Conservation (phyloP, 2,113 vertebrate species). For the Galbula dea region DNA sequence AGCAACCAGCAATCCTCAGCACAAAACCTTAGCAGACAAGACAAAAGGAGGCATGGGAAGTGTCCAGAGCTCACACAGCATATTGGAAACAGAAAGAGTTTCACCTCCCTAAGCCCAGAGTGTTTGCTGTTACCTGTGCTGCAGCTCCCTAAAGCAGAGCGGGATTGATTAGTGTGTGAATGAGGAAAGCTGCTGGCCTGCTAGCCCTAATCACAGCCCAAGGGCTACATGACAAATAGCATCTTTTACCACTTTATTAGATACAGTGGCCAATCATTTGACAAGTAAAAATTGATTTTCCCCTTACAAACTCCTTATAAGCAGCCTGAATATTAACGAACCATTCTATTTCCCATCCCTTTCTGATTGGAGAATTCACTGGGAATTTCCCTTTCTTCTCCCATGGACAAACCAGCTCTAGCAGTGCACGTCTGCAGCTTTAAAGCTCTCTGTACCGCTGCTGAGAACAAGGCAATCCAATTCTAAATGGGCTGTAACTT, state of each 20-base stretch:
- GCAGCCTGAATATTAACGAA: neutral
- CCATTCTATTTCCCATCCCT: neutral
- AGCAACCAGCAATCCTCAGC: neutral
- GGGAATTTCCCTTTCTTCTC: neutral
- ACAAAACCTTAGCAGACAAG: neutral
- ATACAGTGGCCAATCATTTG: neutral
- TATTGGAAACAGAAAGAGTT: neutral
- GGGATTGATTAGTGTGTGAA: neutral
- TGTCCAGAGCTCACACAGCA: neutral
- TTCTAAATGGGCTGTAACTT: neutral
- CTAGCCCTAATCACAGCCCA: neutral
- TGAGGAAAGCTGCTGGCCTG: neutral
- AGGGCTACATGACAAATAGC: neutral
- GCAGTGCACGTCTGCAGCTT: neutral
- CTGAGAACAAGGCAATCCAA: neutral
- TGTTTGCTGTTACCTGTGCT: neutral
- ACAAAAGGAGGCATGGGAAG: neutral
- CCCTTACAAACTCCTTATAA: neutral
- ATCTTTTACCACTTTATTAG: neutral
- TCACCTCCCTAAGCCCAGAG: accelerated
- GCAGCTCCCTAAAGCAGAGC: neutral
- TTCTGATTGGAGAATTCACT: neutral
- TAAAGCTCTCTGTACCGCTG: neutral
- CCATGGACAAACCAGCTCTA: neutral
- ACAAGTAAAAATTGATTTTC: neutral